A percentile compares a stretch with the other conserved stretches of the same genome.
These are phyloP conservation scores for Rhizomys pruinosus DNA, from an alignment of 2,113 vertebrate species.

Conservation along the genomic window DNA sequence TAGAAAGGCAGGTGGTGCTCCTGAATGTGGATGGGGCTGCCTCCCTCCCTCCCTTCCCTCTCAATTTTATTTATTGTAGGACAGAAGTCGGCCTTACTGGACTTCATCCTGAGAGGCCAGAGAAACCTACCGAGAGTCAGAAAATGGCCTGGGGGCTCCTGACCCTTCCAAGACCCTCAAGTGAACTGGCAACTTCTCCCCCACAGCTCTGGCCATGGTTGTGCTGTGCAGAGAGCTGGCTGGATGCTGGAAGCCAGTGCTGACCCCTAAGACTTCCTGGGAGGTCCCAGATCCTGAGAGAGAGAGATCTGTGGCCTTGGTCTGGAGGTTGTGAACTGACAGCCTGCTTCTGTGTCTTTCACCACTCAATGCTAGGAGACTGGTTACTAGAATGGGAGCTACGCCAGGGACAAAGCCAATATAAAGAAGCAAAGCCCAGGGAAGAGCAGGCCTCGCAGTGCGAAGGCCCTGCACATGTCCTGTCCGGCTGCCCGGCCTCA, in stretches of 20 bases:
- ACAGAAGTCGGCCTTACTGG: constrained; percentile 74
- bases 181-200: constrained; percentile 74
- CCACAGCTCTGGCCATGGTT: constrained; percentile 6
- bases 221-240: background rate
- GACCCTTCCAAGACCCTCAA: constrained; percentile 55
- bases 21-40: background rate
- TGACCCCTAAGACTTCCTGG: constrained; percentile 68
- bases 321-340: constrained; percentile 81
- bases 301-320: constrained; percentile 73
- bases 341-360: constrained; percentile 82
- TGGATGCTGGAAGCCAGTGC: background rate
- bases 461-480: too few relatives aligned
- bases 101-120: constrained; percentile 75
- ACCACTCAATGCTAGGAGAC: constrained; percentile 87
- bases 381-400: constrained; percentile 87
- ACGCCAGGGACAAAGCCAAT: constrained; percentile 88
- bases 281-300: constrained; percentile 56
- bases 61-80: background rate
- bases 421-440: constrained; percentile 86
- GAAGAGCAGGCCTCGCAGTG: constrained; percentile 91
- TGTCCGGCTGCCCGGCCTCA: constrained; percentile 90
- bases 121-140: constrained; percentile 72
- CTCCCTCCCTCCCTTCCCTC: background rate
- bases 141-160: constrained; percentile 70
- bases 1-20: background rate